Percentiles rank a stretch among this genome's conserved stretches.
Evolutionary conservation across 2,797 vertebrate species (phyloP).

Genomic region (Lacerta bilineata): DNA sequence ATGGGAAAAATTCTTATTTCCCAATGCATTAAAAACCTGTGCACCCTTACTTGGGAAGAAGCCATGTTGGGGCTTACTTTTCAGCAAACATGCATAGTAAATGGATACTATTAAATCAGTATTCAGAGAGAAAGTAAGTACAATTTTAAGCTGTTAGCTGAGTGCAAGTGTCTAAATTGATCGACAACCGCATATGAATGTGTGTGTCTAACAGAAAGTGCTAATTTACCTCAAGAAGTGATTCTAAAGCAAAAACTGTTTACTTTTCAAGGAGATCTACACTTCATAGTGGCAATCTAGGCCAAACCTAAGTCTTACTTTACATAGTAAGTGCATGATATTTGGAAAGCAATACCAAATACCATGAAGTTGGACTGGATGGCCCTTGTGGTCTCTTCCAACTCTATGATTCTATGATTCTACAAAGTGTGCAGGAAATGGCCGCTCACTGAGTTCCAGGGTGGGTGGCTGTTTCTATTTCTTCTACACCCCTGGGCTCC

Average conservation of each 20-base stretch:
- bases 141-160: too few species aligned
- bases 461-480: too few species aligned
- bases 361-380: background rate
- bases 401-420: too few species aligned
- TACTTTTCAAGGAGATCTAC: background rate
- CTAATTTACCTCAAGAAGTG: background rate
- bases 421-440: background rate
- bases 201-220: too few species aligned
- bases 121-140: background rate
- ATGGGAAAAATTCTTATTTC: background rate
- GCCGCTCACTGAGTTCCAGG: too few species aligned
- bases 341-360: background rate
- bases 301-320: background rate
- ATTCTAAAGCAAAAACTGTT: background rate
- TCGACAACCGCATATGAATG: background rate
- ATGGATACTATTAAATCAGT: background rate
- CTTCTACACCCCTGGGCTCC: too few species aligned
- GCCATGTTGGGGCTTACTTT: background rate
- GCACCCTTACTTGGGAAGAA: background rate
- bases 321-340: background rate
- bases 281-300: background rate
- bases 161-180: background rate
- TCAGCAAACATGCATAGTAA: background rate
- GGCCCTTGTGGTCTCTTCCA: too few species aligned
- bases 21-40: background rate